These are phyloP conservation scores for Vollenhovia emeryi DNA, from an alignment of 1,140 invertebrate genomes.

Conservation along the genomic window DNA sequence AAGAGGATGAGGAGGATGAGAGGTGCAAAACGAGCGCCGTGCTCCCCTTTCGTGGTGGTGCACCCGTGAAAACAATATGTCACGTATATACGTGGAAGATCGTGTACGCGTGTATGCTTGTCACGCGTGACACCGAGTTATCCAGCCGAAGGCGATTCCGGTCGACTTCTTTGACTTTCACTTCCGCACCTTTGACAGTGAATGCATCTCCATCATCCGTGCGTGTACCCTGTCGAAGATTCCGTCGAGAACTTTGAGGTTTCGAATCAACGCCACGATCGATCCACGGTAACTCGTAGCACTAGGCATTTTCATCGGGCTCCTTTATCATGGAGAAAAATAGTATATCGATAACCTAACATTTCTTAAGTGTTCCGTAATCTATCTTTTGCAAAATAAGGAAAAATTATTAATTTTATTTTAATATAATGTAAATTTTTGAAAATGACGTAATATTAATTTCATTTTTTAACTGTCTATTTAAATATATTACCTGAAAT, in stretches of 20 bases:
- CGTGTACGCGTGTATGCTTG: background rate
- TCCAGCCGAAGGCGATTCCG: slow-evolving; percentile 50
- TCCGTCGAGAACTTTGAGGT: background rate
- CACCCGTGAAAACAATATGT: slow-evolving; percentile 62
- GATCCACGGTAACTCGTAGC: background rate
- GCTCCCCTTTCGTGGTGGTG: slow-evolving; percentile 13
- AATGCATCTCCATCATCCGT: slow-evolving; percentile 16
- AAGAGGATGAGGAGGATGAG: background rate
- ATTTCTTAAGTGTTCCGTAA: background rate
- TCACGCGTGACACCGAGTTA: slow-evolving; percentile 23
- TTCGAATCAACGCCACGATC: slow-evolving; percentile 28
- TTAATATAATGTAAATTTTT: background rate
- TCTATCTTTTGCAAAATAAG: background rate
- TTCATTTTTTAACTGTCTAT: background rate
- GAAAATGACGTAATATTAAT: background rate
- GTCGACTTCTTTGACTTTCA: slow-evolving; percentile 43
- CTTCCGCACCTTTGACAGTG: slow-evolving; percentile 30
- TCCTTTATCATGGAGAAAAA: background rate
- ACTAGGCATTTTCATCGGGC: background rate
- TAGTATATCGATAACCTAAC: background rate
- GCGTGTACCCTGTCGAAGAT: slow-evolving; percentile 4
- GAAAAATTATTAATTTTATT: background rate
- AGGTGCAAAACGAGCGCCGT: slow-evolving; percentile 59
- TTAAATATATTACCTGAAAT: background rate
- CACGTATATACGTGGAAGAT: background rate